These are phyloP conservation scores for Sebastes hubbsi DNA, from an alignment of 2,797 vertebrate species.

Conservation along the genomic window DNA sequence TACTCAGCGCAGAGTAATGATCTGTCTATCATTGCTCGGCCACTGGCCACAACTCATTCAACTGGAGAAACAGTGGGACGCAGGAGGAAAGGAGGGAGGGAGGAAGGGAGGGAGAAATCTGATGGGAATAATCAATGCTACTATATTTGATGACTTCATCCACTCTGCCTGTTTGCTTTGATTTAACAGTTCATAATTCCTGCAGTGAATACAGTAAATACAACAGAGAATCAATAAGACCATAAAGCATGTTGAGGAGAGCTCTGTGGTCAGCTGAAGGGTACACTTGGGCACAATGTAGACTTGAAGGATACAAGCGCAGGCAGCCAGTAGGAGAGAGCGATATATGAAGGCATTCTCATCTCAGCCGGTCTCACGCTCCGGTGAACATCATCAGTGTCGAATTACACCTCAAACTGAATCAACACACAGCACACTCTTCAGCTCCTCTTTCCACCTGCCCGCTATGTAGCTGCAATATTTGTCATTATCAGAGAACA, in stretches of 20 bases:
- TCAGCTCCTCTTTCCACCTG: conserved; percentile 22
- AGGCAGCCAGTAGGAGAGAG: conserved; percentile 20
- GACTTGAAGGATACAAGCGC: conserved; percentile 20
- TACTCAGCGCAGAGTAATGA: conserved; percentile 61
- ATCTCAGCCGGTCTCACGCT: conserved; percentile 55
- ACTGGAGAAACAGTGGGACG: conserved; percentile 31
- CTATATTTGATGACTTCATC: conserved; percentile 72
- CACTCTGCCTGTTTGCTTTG: conserved; percentile 53
- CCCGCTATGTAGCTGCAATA: conserved; percentile 24
- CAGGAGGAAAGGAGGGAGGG: conserved; percentile 1
- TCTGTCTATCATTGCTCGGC: conserved; percentile 64
- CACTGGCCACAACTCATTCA: conserved; percentile 63
- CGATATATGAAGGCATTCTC: conserved; percentile 52
- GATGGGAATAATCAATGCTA: conserved; percentile 68
- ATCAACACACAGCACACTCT: conserved; percentile 44
- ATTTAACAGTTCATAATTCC: conserved; percentile 68
- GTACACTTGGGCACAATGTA: conserved; percentile 12
- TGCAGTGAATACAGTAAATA: conserved; percentile 62
- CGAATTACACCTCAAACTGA: conserved; percentile 62
- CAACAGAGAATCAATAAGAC: conserved; percentile 61
- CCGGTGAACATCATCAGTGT: conserved; percentile 68
- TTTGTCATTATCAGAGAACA: conserved; percentile 44
- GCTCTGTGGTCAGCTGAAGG: conserved; percentile 54
- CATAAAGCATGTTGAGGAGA: conserved; percentile 43
- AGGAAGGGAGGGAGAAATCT: conserved; percentile 24